Evolutionary conservation across 1,140 invertebrate species (phyloP).

Genomic region (Copidosoma floridanum): DNA sequence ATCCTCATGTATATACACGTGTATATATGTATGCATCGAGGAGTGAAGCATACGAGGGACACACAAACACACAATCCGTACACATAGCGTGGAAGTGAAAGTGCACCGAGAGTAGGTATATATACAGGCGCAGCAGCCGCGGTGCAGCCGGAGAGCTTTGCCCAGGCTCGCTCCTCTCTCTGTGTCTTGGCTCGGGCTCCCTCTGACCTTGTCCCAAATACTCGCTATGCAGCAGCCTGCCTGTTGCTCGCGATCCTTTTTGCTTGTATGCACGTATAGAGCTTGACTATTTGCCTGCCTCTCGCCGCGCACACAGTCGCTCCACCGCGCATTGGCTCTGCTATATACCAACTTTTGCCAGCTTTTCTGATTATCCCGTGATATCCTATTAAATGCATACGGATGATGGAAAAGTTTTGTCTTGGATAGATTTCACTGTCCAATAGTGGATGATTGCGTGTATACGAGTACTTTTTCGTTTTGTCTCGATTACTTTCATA

Average conservation of each 20-base stretch:
- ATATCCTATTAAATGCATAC: too few species aligned
- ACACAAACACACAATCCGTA: too few species aligned
- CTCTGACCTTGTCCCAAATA: slow-evolving; percentile 59
- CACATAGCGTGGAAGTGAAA: slow-evolving; percentile 27
- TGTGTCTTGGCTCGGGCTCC: slow-evolving; percentile 43
- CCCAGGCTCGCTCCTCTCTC: slow-evolving; percentile 28
- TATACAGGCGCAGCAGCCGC: too few species aligned
- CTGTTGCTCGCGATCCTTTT: not conserved
- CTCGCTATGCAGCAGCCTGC: slow-evolving; percentile 33
- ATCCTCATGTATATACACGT: not conserved
- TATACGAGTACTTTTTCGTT: too few species aligned
- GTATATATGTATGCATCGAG: not conserved
- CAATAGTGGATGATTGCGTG: too few species aligned
- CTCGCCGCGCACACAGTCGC: not conserved
- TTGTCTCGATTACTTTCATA: too few species aligned
- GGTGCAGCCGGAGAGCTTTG: too few species aligned
- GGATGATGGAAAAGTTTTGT: too few species aligned
- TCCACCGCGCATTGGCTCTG: not conserved
- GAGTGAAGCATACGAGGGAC: not conserved
- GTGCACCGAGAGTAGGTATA: slow-evolving; percentile 20
- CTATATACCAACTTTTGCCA: too few species aligned
- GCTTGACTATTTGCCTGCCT: too few species aligned
- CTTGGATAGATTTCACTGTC: too few species aligned
- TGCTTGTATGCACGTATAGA: not conserved
- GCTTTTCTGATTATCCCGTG: too few species aligned